Conservation (phyloP, 2,797 vertebrate genomes). For the Phataginus tetradactyla region DNA sequence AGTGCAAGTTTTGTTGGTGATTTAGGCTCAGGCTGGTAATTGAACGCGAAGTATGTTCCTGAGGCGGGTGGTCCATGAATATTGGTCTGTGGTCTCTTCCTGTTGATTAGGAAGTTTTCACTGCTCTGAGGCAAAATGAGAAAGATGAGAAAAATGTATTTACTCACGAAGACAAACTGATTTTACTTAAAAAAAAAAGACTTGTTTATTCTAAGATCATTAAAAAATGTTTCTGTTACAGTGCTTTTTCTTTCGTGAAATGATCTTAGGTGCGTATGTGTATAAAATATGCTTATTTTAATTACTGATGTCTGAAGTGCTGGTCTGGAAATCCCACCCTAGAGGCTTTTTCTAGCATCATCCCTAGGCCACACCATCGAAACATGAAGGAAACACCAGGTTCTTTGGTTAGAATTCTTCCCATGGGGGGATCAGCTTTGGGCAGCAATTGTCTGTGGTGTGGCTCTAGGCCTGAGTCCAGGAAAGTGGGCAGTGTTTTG, state of each 20-base stretch:
- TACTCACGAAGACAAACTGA: background rate
- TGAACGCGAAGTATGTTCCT: background rate
- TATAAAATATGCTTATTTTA: background rate
- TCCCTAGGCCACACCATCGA: background rate
- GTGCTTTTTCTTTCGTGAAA: conserved; percentile 16
- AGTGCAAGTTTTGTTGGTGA: background rate
- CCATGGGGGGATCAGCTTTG: background rate
- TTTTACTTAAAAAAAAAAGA: conserved; percentile 9
- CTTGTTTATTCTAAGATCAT: background rate
- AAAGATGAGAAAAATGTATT: conserved; percentile 2
- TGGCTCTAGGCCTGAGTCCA: background rate
- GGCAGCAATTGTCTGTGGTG: background rate
- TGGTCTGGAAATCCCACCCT: background rate
- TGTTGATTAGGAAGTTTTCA: background rate
- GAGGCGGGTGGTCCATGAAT: background rate
- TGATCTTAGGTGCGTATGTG: background rate
- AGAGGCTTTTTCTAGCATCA: background rate
- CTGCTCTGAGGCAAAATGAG: background rate
- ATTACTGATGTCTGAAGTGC: background rate
- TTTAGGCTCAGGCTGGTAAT: background rate
- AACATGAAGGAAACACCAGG: background rate
- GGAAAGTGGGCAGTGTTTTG: background rate
- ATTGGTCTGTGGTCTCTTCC: background rate
- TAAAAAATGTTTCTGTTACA: background rate
- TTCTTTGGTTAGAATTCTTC: background rate